Percentiles rank a stretch among this genome's conserved stretches.
These are phyloP conservation scores for Melanerpes aurifrons DNA, from an alignment of 2,113 vertebrate genomes.

Conservation along the genomic window DNA sequence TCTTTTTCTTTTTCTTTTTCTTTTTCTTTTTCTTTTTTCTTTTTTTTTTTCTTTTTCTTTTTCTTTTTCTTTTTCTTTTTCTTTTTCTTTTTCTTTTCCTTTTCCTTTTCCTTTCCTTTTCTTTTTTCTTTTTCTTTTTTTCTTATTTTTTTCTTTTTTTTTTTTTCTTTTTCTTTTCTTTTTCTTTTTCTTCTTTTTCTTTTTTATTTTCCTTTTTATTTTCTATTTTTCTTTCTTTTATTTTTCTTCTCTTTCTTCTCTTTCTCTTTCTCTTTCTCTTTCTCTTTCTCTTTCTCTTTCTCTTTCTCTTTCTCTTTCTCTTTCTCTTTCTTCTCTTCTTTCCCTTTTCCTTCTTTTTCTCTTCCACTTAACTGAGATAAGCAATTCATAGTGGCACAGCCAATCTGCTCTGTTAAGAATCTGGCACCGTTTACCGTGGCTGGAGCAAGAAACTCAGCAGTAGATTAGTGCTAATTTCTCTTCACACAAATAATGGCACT, in stretches of 20 bases:
- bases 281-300: too few species aligned
- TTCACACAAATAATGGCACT: constrained; percentile 70
- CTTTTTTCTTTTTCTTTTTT: neutral
- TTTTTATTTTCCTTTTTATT: too few species aligned
- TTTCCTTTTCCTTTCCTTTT: too few species aligned
- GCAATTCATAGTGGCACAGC: constrained; percentile 34
- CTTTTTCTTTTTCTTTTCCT: too few species aligned
- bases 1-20: neutral
- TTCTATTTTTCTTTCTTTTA: neutral
- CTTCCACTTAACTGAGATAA: constrained; percentile 23
- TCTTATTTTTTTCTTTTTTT: neutral
- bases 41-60: too few species aligned
- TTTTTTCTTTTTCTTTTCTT: neutral
- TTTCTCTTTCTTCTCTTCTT: too few species aligned
- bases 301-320: too few species aligned
- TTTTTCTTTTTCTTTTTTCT: neutral
- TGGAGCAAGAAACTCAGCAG: constrained; percentile 37
- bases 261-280: too few species aligned
- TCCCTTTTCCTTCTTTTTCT: too few species aligned
- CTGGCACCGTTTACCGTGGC: constrained; percentile 60
- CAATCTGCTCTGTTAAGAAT: constrained; percentile 61
- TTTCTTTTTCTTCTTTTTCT: neutral
- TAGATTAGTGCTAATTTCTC: constrained; percentile 68
- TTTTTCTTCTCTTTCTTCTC: neutral
- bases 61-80: too few species aligned